These are phyloP conservation scores for Mesopsocus fuscifrons DNA, from an alignment of 2,888 invertebrate genomes.

Conservation along the genomic window DNA sequence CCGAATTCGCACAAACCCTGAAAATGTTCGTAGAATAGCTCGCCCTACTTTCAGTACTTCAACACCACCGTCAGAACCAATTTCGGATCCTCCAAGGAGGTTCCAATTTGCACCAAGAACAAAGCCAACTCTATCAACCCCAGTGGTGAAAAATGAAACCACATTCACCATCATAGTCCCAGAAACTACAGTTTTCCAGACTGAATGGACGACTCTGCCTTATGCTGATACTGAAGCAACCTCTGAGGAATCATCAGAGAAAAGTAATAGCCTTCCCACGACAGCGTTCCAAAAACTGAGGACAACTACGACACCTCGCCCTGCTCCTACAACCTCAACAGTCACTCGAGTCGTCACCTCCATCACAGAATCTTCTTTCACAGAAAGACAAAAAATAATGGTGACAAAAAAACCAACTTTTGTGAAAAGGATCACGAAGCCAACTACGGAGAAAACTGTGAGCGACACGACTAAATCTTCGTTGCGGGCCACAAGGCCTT, in stretches of 20 bases:
- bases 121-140: not conserved
- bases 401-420: constrained; percentile 5
- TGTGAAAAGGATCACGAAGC: not conserved
- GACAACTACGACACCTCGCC: constrained; percentile 17
- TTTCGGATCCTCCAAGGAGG: not conserved
- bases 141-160: not conserved
- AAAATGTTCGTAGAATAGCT: no score
- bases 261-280: not conserved
- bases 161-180: constrained; percentile 1
- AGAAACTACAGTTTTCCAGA: constrained; percentile 20
- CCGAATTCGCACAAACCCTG: not conserved
- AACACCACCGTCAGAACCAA: not conserved
- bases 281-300: constrained; percentile 16
- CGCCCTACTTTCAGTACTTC: not conserved
- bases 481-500: not conserved
- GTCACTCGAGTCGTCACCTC: constrained; percentile 29
- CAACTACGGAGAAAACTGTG: not conserved
- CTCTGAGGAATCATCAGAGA: constrained; percentile 17
- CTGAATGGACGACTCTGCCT: constrained; percentile 22
- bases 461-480: not conserved
- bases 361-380: constrained; percentile 22
- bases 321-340: constrained; percentile 19
- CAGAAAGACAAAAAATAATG: constrained; percentile 6
- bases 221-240: constrained; percentile 22
- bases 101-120: not conserved